Percentiles rank a stretch among this genome's conserved stretches.
phyloP scores from a whole-genome alignment of 2,113 vertebrate species.

The Gobio gobio region DNA sequence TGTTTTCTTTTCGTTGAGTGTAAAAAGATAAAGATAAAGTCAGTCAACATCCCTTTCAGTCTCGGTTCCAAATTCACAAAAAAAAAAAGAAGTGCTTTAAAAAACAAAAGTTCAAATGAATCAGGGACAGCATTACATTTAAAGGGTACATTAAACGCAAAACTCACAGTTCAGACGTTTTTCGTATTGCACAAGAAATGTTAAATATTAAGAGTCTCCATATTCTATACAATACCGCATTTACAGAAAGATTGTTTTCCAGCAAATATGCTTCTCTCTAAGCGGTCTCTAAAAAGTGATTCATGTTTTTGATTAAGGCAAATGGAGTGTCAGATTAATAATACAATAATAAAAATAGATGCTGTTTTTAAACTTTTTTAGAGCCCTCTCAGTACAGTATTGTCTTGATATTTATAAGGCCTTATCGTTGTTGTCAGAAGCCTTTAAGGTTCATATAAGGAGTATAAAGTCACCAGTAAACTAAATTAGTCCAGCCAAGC shows the following conservation, averaged over 20 bases:
- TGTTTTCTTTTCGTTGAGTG: too few species aligned
- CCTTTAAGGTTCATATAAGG: neutral
- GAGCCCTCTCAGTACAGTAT: neutral
- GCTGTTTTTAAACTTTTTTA: neutral
- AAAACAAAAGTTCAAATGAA: neutral
- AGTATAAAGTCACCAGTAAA: conserved; percentile 22
- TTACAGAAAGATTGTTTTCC: neutral
- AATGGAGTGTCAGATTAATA: neutral
- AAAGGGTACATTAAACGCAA: neutral
- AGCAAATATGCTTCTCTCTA: neutral
- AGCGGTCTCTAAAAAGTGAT: neutral
- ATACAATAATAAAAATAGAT: neutral
- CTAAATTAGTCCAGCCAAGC: neutral
- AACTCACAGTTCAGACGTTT: neutral
- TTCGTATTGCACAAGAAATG: conserved; percentile 1
- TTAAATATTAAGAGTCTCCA: neutral
- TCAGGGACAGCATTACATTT: neutral
- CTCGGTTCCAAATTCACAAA: neutral
- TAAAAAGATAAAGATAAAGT: too few species aligned
- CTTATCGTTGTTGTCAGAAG: neutral
- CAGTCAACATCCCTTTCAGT: conserved; percentile 10
- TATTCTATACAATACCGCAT: neutral
- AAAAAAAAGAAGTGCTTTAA: neutral
- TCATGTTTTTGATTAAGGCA: neutral
- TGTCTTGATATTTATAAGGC: neutral